phyloP scores from a whole-genome alignment of 2,888 invertebrate species.

The Ophion obscuratus region DNA sequence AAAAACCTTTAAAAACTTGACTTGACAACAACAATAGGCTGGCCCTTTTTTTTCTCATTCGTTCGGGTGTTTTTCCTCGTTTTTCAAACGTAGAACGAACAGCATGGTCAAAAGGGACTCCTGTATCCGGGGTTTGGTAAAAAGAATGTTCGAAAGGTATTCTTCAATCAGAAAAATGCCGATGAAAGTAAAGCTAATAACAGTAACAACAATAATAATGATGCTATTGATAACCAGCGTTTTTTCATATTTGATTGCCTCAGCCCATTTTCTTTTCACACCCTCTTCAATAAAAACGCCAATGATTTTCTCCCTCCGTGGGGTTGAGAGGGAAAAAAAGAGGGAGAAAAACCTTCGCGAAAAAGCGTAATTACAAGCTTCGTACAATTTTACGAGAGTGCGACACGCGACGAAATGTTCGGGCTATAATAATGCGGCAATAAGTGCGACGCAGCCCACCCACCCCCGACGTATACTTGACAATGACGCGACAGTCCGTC shows the following conservation, averaged over 20 bases:
- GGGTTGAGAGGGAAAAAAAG: not conserved
- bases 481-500: not conserved
- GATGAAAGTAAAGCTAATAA: not conserved
- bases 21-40: too few relatives aligned
- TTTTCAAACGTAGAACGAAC: too few relatives aligned
- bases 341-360: not conserved
- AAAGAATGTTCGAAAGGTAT: too few relatives aligned
- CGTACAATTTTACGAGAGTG: conserved; percentile 3
- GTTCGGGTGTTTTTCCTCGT: too few relatives aligned
- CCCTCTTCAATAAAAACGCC: not conserved
- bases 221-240: not conserved
- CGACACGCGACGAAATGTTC: conserved; percentile 27
- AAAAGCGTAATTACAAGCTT: conserved; percentile 17
- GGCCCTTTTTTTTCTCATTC: too few relatives aligned
- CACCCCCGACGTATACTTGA: not conserved
- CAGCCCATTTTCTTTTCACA: too few relatives aligned
- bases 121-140: too few relatives aligned
- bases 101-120: too few relatives aligned
- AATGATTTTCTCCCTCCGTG: not conserved
- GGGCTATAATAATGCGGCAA: conserved; percentile 14
- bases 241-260: too few relatives aligned
- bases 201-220: not conserved
- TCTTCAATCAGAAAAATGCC: too few relatives aligned
- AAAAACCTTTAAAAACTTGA: too few relatives aligned
- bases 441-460: not conserved